These are phyloP conservation scores for Dugesia japonica DNA, from an alignment of 2,888 invertebrate species.

Conservation along the genomic window DNA sequence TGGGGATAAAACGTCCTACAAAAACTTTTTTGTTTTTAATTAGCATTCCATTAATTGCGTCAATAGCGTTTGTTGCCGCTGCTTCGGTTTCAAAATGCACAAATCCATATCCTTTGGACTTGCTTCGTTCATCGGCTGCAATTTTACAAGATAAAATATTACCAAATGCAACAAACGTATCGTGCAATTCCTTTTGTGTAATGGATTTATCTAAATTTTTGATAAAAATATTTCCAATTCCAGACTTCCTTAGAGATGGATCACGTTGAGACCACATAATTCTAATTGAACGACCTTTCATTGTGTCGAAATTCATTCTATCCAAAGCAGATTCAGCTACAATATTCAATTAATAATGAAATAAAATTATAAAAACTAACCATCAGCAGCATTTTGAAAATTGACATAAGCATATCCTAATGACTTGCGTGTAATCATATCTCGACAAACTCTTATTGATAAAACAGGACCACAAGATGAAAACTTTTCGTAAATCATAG, in stretches of 20 bases:
- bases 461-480: constrained; percentile 92
- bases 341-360: constrained; percentile 36
- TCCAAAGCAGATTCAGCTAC: constrained; percentile 92
- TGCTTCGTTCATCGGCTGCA: constrained; percentile 80
- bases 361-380: constrained; percentile 55
- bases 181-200: constrained; percentile 97
- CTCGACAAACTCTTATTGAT: constrained; percentile 93
- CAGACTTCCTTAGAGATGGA: constrained; percentile 88
- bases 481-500: constrained; percentile 96
- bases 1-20: constrained; percentile 85
- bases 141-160: constrained; percentile 89
- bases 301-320: constrained; percentile 96
- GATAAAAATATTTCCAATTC: constrained; percentile 96
- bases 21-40: constrained; percentile 73
- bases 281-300: constrained; percentile 88
- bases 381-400: constrained; percentile 97
- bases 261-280: constrained; percentile 99
- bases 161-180: constrained; percentile 95
- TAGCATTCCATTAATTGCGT: constrained; percentile 96
- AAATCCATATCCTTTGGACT: constrained; percentile 89
- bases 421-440: constrained; percentile 87
- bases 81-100: constrained; percentile 97
- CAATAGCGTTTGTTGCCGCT: constrained; percentile 87
- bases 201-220: constrained; percentile 90
- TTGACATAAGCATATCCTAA: constrained; percentile 99